Evolutionary conservation across 2,888 invertebrate genomes (phyloP).

Genomic region (Capitulum mitella): DNA sequence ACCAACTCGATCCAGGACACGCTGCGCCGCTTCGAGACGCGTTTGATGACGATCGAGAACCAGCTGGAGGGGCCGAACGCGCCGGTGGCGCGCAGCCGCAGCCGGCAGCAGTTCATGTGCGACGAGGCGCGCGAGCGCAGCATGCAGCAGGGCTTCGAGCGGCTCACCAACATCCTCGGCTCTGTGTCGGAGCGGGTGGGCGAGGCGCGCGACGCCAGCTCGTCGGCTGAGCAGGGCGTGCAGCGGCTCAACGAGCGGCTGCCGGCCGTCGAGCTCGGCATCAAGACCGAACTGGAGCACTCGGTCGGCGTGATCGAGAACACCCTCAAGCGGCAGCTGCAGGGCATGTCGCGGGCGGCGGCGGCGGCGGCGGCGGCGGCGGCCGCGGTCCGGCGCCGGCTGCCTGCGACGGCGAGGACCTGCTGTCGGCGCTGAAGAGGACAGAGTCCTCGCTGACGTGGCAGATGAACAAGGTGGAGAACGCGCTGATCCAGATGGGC

Average conservation of each 20-base stretch:
- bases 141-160: constrained; percentile 21
- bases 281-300: constrained; percentile 7
- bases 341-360: not conserved
- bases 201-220: constrained; percentile 8
- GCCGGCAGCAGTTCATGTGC: not conserved
- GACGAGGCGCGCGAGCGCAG: constrained; percentile 15
- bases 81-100: not conserved
- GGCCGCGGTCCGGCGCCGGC: not conserved
- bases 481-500: not conserved
- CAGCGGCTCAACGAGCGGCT: not conserved
- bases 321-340: not conserved
- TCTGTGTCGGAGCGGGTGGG: not conserved
- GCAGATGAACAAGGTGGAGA: constrained; percentile 22
- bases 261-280: not conserved
- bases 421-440: not conserved
- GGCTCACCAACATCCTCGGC: not conserved
- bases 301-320: not conserved
- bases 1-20: constrained; percentile 13
- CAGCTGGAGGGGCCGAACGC: not conserved
- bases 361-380: not conserved
- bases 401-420: not conserved
- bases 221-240: not conserved
- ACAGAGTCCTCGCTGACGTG: constrained; percentile 15
- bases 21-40: constrained; percentile 23
- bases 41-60: not conserved